Percentiles rank a stretch among this genome's conserved stretches.
Conservation (phyloP, 2,113 vertebrate species). For the Platichthys flesus region DNA sequence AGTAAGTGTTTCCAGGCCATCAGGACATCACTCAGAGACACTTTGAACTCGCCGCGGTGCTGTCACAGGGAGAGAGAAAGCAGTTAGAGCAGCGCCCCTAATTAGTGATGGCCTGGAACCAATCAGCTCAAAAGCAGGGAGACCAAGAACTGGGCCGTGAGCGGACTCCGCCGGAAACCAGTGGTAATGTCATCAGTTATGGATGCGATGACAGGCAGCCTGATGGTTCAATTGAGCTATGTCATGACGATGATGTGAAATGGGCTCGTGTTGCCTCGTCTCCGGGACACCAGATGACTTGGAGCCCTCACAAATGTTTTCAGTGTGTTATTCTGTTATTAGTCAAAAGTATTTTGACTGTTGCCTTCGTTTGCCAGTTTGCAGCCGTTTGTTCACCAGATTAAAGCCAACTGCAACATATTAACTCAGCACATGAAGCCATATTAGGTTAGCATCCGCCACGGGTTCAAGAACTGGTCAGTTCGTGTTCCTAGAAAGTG, state of each 20-base stretch:
- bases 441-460: not conserved
- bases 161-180: slow-evolving; percentile 49
- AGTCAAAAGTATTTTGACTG: not conserved
- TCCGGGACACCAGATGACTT: not conserved
- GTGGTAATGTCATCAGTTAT: slow-evolving; percentile 62
- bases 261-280: not conserved
- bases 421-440: not conserved
- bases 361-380: slow-evolving; percentile 15
- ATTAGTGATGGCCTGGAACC: slow-evolving; percentile 63
- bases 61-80: slow-evolving; percentile 73
- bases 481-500: not conserved
- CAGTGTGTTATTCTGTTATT: not conserved
- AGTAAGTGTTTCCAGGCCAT: slow-evolving; percentile 91
- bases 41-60: slow-evolving; percentile 87
- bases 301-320: not conserved
- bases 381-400: not conserved
- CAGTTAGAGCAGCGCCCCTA: slow-evolving; percentile 46
- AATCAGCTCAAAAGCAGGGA: slow-evolving; percentile 56
- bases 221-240: slow-evolving; percentile 53
- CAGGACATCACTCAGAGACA: slow-evolving; percentile 90
- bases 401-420: not conserved
- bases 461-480: not conserved
- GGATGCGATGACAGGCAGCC: slow-evolving; percentile 51
- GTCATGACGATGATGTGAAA: slow-evolving; percentile 34
- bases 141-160: slow-evolving; percentile 40